Evolutionary conservation across 2,113 vertebrate species (phyloP), one percentile per base, ranked within the genome.

Genomic region (Chloroceryle aenea): DNA sequence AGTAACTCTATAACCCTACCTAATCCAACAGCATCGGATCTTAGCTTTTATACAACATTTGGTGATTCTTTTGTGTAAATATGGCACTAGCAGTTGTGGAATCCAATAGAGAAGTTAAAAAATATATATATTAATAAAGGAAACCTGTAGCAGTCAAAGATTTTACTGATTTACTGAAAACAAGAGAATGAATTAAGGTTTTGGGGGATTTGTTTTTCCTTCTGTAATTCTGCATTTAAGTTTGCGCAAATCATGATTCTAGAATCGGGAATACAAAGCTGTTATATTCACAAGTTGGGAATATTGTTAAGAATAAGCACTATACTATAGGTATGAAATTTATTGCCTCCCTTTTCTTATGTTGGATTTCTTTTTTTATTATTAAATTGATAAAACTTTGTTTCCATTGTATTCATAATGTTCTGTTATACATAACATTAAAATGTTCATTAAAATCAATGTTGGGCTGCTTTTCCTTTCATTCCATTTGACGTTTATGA

Each of bases 351-450:
- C 96, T 97, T 98, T 97, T 98, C 97, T 97, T 98, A 98, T 96
- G 97, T 98, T 98, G 97, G 91, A 96, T 97, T 93, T 98, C 98
- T 98, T 98, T 97, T 50, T 96, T 97, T 96, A 97, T 97, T 98
- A 98, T 98, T 98, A 98, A 98, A 98, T 98, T 98, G 97, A 98
- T 98, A 97, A 98, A 98, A 98, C 98, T 98, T 98, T 96, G 98
- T 98, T 98, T 98, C 98, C 98, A 99, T 99, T 99, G 98, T 98
- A 98, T 98, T 98, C 98, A 97, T 98, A 98, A 98, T 98, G 98
- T 99, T 99, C 98, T 98, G 98, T 99, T 98, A 98, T 99, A 98
- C 98, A 98, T 98, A 98, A 99, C 98, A 99, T 99, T 99, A 99
- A 99, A 99, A 98, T 97, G 98, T 98, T 99, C 98, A 99, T 99